phyloP scores from a whole-genome alignment of 2,113 vertebrate genomes.

The Sebastes fasciatus region DNA sequence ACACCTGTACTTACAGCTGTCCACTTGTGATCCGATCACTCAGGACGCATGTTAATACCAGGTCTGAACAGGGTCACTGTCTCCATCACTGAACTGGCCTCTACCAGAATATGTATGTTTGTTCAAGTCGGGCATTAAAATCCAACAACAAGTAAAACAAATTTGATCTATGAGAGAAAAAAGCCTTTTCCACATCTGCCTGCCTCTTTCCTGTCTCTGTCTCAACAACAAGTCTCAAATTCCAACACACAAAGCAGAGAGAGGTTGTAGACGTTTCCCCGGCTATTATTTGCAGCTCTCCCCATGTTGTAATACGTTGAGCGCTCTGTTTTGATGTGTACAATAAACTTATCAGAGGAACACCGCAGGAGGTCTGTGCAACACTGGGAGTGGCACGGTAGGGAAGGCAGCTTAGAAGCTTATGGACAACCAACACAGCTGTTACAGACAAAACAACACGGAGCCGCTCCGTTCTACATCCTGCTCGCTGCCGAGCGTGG shows the following conservation, averaged over 20 bases:
- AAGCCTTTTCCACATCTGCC: constrained; percentile 19
- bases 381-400: constrained; percentile 58
- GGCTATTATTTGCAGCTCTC: constrained; percentile 46
- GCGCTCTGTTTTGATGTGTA: constrained; percentile 66
- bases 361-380: constrained; percentile 61
- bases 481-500: constrained; percentile 34
- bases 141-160: constrained; percentile 34
- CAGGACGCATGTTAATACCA: too few species aligned
- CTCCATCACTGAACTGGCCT: neutral
- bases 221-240: constrained; percentile 31
- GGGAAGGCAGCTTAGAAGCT: constrained; percentile 69
- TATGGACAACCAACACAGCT: constrained; percentile 71
- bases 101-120: constrained; percentile 2
- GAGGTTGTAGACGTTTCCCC: constrained; percentile 11
- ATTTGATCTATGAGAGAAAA: constrained; percentile 29
- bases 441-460: constrained; percentile 64
- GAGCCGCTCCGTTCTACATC: constrained; percentile 12
- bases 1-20: too few species aligned
- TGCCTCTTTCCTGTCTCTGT: constrained; percentile 16
- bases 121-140: constrained; percentile 33
- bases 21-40: too few species aligned
- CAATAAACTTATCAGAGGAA: constrained; percentile 66
- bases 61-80: neutral
- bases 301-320: constrained; percentile 44
- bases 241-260: constrained; percentile 25